Conservation (phyloP, 2,888 invertebrate genomes). For the Embidobia sp. region DNA sequence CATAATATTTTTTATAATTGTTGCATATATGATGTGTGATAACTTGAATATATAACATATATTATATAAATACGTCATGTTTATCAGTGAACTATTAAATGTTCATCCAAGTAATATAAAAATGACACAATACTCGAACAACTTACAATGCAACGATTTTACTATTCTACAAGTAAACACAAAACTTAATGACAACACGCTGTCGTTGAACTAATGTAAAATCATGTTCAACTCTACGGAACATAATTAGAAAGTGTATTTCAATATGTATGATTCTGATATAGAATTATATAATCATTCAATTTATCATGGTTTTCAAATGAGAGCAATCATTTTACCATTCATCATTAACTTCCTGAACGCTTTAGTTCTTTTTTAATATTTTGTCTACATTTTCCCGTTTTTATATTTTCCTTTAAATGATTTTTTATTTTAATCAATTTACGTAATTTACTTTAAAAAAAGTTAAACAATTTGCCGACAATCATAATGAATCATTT, state of each 20-base stretch:
- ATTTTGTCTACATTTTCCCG: constrained; percentile 2
- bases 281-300: constrained; percentile 44
- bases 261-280: constrained; percentile 52
- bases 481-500: no score
- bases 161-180: constrained; percentile 24
- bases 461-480: no score
- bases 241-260: constrained; percentile 60
- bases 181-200: constrained; percentile 42
- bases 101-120: constrained; percentile 21
- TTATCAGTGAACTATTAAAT: constrained; percentile 7
- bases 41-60: constrained; percentile 1
- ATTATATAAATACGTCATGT: constrained; percentile 39
- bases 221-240: constrained; percentile 44
- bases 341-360: constrained; percentile 51
- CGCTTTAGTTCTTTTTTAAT: not conserved
- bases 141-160: constrained; percentile 15
- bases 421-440: no score
- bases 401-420: not conserved
- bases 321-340: constrained; percentile 74
- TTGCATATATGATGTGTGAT: constrained; percentile 10
- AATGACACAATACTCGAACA: constrained; percentile 36
- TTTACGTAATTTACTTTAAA: no score
- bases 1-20: no score
- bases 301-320: constrained; percentile 81
- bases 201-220: constrained; percentile 47